Conservation (phyloP, 1,140 invertebrate genomes). For the Ceratosolen solmsi region DNA sequence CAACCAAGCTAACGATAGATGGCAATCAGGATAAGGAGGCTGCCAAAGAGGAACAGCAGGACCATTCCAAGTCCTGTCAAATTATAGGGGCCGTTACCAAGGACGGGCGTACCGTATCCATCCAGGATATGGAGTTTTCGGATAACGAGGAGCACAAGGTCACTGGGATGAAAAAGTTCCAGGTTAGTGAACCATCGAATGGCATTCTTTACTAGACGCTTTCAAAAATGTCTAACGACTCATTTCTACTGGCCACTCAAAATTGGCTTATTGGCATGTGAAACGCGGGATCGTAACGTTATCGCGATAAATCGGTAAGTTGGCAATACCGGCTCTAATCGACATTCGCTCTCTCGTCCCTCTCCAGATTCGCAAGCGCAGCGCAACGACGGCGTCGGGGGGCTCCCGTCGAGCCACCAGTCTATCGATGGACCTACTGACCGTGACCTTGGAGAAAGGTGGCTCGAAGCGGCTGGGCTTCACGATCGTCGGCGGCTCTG, state of each 20-base stretch:
- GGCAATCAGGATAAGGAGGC: not conserved
- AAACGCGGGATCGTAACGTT: too few species aligned
- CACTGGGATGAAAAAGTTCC: conserved; percentile 71
- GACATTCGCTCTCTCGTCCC: too few species aligned
- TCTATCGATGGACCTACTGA: conserved; percentile 64
- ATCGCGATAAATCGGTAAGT: too few species aligned
- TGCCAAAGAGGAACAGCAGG: not conserved
- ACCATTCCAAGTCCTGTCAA: conserved; percentile 41
- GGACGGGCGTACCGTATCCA: conserved; percentile 48
- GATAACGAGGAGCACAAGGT: conserved; percentile 56
- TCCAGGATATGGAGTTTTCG: conserved; percentile 34
- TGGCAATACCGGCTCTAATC: too few species aligned
- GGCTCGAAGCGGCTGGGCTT: conserved; percentile 81
- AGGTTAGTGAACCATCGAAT: conserved; percentile 58
- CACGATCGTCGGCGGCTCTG: conserved; percentile 82
- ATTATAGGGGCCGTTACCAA: conserved; percentile 57
- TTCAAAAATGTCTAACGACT: too few species aligned
- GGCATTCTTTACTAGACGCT: too few species aligned
- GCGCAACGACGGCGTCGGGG: conserved; percentile 43
- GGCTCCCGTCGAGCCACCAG: conserved; percentile 60
- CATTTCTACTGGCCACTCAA: too few species aligned
- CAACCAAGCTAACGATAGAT: conserved; percentile 4
- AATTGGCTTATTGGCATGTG: too few species aligned
- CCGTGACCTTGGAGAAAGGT: conserved; percentile 76
- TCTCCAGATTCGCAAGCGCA: conserved; percentile 58